These are phyloP conservation scores for Phortica magna DNA, from an alignment of 2,888 invertebrate species.

Conservation along the genomic window DNA sequence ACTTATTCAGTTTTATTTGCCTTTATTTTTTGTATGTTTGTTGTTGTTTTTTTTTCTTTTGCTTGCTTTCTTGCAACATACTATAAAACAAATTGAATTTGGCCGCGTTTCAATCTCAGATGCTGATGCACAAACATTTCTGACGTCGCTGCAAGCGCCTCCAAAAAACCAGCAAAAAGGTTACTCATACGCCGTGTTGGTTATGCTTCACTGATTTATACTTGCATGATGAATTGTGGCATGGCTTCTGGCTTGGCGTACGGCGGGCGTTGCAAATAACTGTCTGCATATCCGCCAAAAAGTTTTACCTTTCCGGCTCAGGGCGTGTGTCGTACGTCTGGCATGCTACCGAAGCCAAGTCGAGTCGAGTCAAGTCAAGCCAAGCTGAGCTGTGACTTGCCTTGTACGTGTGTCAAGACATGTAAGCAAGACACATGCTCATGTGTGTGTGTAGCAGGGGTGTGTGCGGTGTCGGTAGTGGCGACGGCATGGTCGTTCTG, in stretches of 20 bases:
- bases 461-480: constrained; percentile 20
- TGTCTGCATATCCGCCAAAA: constrained; percentile 39
- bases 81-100: constrained; percentile 47
- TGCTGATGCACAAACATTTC: constrained; percentile 52
- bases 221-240: constrained; percentile 12
- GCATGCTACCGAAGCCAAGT: constrained; percentile 54
- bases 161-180: background rate
- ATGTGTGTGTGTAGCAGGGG: background rate
- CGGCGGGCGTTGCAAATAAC: constrained; percentile 20
- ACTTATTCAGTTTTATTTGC: background rate
- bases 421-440: background rate
- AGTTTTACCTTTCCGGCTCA: constrained; percentile 16
- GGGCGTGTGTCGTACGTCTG: constrained; percentile 45
- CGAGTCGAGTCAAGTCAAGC: too few relatives aligned
- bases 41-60: constrained; percentile 45
- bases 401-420: background rate
- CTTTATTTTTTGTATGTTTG: background rate
- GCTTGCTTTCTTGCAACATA: constrained; percentile 27
- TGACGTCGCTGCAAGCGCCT: background rate
- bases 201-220: constrained; percentile 29
- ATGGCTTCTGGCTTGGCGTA: background rate
- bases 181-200: constrained; percentile 51
- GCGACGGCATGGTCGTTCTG: constrained; percentile 9
- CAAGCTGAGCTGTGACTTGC: too few relatives aligned
- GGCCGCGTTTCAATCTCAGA: constrained; percentile 64